A percentile compares a stretch with the other conserved stretches of the same genome.
Conservation (phyloP, 2,113 vertebrate species). For the Tamias sibiricus region DNA sequence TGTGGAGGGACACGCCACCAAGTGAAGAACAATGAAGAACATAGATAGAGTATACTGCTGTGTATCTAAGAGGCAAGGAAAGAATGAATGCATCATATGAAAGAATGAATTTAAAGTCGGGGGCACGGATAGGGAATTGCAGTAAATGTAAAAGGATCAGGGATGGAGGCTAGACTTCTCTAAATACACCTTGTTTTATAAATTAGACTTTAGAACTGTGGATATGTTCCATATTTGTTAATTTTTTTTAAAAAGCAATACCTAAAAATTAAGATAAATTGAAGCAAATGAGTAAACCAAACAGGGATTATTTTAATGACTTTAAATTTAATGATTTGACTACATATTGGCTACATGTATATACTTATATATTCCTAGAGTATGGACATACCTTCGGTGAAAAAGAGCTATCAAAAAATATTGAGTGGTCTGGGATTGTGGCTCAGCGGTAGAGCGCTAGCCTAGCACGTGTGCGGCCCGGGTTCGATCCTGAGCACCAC, state of each 20-base stretch:
- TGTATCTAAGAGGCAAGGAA: background rate
- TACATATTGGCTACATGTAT: background rate
- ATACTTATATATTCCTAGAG: background rate
- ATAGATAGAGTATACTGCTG: background rate
- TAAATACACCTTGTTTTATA: background rate
- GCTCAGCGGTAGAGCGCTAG: too few relatives aligned
- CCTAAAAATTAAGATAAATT: constrained; percentile 17
- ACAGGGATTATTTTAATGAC: background rate
- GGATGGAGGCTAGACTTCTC: background rate
- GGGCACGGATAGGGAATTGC: background rate
- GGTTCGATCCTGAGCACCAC: too few relatives aligned
- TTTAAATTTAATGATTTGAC: background rate
- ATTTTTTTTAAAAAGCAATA: background rate
- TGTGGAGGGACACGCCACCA: too few relatives aligned
- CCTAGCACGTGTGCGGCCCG: too few relatives aligned
- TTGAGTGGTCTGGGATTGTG: too few relatives aligned
- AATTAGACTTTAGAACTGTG: background rate
- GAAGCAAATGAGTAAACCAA: background rate
- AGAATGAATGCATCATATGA: background rate
- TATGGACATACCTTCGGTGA: background rate
- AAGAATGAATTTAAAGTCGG: background rate
- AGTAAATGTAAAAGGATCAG: background rate
- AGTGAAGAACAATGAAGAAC: background rate
- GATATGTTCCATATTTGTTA: background rate
- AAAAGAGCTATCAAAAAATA: background rate